Percentiles rank a stretch among this genome's conserved stretches.
Conservation (phyloP, 2,797 vertebrate species). For the Tamandua tetradactyla region DNA sequence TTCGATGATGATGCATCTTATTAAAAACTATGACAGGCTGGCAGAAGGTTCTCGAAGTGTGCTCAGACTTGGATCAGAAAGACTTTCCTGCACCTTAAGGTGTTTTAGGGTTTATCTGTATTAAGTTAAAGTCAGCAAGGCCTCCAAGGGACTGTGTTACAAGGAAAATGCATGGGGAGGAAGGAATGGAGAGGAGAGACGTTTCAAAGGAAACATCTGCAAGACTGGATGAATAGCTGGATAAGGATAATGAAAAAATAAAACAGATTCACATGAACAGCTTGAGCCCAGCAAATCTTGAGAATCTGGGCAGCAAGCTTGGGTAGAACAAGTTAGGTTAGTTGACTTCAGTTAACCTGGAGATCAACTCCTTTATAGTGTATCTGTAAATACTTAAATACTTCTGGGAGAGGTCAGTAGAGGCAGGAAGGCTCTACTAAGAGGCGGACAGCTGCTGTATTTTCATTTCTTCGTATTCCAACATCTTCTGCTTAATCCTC, state of each 20-base stretch:
- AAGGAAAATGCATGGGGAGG: background rate
- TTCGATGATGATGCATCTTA: background rate
- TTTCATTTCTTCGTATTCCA: background rate
- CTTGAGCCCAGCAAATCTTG: background rate
- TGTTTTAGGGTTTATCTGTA: background rate
- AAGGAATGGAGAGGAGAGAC: background rate
- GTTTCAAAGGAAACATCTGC: background rate
- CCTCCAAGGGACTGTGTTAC: background rate
- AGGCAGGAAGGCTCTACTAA: background rate
- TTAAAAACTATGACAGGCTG: background rate
- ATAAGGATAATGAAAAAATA: background rate
- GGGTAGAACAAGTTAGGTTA: background rate
- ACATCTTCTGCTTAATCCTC: background rate
- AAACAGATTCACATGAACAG: background rate
- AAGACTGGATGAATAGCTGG: background rate
- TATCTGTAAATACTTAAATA: background rate
- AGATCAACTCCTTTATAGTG: background rate
- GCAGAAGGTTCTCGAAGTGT: background rate
- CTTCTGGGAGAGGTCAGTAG: background rate
- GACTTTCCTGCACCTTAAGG: background rate
- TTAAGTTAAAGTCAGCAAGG: background rate
- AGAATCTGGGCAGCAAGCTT: background rate
- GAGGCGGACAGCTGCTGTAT: background rate
- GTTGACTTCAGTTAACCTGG: background rate
- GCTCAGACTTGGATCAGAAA: background rate